phyloP scores from a whole-genome alignment of 2,113 vertebrate species.

The Muntiacus muntjak region DNA sequence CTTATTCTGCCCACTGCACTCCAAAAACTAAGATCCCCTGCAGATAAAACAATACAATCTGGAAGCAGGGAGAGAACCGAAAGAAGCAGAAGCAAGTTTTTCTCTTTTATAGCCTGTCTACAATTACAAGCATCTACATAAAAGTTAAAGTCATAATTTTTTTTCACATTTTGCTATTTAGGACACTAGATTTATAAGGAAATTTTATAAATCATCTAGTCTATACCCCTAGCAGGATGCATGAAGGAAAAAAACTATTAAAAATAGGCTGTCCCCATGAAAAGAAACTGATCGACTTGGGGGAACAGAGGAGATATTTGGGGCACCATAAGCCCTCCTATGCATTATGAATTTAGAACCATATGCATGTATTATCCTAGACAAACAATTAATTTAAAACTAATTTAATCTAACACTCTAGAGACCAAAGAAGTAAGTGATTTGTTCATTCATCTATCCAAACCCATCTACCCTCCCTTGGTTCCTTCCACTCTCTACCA shows the following conservation, averaged over 20 bases:
- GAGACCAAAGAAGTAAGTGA: neutral
- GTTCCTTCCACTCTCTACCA: neutral
- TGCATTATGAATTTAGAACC: constrained; percentile 11
- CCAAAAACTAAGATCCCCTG: neutral
- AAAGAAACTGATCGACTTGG: neutral
- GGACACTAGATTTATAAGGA: neutral
- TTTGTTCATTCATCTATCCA: neutral
- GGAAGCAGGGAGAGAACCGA: neutral
- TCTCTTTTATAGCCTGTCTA: neutral
- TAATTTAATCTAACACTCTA: constrained; percentile 7
- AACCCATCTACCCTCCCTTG: neutral
- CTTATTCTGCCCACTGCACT: neutral
- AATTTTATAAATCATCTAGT: neutral
- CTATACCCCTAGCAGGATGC: neutral
- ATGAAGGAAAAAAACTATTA: neutral
- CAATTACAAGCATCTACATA: neutral
- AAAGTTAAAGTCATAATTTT: neutral
- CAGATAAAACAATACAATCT: neutral
- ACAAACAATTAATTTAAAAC: constrained; percentile 17
- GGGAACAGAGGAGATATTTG: neutral
- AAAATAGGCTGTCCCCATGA: neutral
- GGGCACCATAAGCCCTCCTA: neutral
- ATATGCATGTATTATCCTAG: neutral
- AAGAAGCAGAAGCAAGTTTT: neutral
- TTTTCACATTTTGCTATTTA: neutral